phyloP scores from a whole-genome alignment of 1,140 invertebrate genomes.

The Oryzaephilus surinamensis region DNA sequence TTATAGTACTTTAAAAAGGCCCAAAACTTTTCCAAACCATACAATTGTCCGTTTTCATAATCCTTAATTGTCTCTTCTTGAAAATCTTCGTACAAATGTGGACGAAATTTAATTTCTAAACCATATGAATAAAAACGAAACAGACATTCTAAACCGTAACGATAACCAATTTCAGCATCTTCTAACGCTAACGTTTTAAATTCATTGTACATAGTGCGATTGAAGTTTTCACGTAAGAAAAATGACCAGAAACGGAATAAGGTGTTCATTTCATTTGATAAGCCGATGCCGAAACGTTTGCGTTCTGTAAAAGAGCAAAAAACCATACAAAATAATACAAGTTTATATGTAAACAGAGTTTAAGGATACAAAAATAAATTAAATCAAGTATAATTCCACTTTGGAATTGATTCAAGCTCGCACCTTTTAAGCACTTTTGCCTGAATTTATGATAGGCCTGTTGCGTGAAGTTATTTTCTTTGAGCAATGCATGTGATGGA shows the following conservation, averaged over 20 bases:
- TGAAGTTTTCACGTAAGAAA: conserved; percentile 97
- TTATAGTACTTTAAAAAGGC: conserved; percentile 95
- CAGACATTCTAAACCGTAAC: conserved; percentile 89
- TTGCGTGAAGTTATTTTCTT: conserved; percentile 96
- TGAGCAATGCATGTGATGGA: conserved; percentile 89
- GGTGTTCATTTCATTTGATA: conserved; percentile 95
- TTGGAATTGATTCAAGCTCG: conserved; percentile 10
- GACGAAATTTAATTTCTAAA: conserved; percentile 87
- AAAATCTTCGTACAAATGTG: conserved; percentile 90
- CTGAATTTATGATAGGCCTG: conserved; percentile 94
- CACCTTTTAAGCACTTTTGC: conserved; percentile 85
- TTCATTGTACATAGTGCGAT: conserved; percentile 96
- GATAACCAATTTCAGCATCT: conserved; percentile 82
- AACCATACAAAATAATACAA: too few species aligned
- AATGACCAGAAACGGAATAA: conserved; percentile 99
- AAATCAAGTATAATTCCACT: too few species aligned
- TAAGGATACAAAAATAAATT: too few species aligned
- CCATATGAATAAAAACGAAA: conserved; percentile 99
- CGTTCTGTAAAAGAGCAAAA: conserved; percentile 53
- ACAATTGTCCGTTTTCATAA: conserved; percentile 87
- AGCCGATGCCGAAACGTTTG: conserved; percentile 82
- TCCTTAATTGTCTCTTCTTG: conserved; percentile 88
- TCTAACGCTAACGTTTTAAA: conserved; percentile 84
- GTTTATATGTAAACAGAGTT: too few species aligned
- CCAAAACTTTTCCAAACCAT: conserved; percentile 99